These are phyloP conservation scores for Drosophila kikkawai DNA, from an alignment of 1,140 invertebrate species.

Conservation along the genomic window DNA sequence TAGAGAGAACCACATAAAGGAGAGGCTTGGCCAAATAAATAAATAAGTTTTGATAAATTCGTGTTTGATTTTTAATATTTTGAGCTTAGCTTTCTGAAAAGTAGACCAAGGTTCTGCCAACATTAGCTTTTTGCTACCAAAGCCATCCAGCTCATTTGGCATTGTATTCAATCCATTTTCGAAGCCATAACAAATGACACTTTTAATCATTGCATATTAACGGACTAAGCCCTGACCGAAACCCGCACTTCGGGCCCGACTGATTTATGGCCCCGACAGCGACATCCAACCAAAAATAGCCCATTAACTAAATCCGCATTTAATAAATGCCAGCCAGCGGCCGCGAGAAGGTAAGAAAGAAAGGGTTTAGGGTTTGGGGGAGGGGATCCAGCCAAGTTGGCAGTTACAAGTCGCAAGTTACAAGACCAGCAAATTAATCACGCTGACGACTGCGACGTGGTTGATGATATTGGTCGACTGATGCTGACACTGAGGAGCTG, in stretches of 20 bases:
- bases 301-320: conserved; percentile 82
- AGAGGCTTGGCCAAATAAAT: neutral
- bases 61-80: neutral
- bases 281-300: conserved; percentile 73
- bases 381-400: conserved; percentile 27
- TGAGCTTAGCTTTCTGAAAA: neutral
- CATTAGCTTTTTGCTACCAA: neutral
- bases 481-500: conserved; percentile 82
- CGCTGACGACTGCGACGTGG: conserved; percentile 76
- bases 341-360: conserved; percentile 31
- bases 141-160: conserved; percentile 5
- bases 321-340: conserved; percentile 74
- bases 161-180: conserved; percentile 26
- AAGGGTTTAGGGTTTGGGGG: conserved; percentile 14
- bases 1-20: too few species aligned
- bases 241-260: conserved; percentile 53
- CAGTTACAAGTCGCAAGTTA: conserved; percentile 61
- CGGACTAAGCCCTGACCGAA: conserved; percentile 57
- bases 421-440: conserved; percentile 81
- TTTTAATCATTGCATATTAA: conserved; percentile 83
- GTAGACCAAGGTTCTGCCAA: neutral
- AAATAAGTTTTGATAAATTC: neutral
- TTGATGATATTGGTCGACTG: conserved; percentile 83
- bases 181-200: conserved; percentile 75
- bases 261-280: conserved; percentile 70